These are phyloP conservation scores for Troilus luridus DNA, from an alignment of 2,888 invertebrate species.

Conservation along the genomic window DNA sequence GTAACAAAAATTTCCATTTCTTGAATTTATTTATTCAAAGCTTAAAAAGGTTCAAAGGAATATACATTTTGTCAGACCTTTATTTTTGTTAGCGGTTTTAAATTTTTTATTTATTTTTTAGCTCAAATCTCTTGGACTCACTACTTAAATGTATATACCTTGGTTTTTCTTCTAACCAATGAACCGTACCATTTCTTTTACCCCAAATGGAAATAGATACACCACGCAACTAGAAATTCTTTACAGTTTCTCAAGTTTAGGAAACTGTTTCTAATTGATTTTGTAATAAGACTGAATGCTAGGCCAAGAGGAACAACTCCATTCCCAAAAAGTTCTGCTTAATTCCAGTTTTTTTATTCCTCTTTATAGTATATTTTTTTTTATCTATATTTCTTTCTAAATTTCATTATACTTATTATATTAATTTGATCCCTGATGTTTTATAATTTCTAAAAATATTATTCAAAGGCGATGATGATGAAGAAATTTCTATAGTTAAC, in stretches of 20 bases:
- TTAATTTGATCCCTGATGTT: too few species aligned
- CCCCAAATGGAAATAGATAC: background rate
- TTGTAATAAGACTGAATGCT: background rate
- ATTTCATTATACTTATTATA: too few species aligned
- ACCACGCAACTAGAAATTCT: background rate
- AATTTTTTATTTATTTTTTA: too few species aligned
- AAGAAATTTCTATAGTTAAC: too few species aligned
- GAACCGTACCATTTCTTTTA: background rate
- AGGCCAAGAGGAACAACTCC: background rate
- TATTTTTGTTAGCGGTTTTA: too few species aligned
- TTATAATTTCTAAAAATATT: too few species aligned
- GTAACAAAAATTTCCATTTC: too few species aligned
- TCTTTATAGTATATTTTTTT: background rate
- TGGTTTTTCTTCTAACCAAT: background rate
- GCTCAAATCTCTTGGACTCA: too few species aligned
- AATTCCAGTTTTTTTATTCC: slow-evolving; percentile 1
- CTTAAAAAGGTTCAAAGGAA: too few species aligned
- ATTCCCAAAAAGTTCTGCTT: background rate
- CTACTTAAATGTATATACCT: background rate
- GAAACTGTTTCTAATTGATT: slow-evolving; percentile 30
- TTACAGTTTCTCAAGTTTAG: background rate
- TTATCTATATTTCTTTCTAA: background rate
- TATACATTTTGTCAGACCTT: too few species aligned
- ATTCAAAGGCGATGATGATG: too few species aligned
- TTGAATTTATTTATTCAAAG: too few species aligned